These are phyloP conservation scores for Botia almorhae DNA, from an alignment of 2,797 vertebrate genomes.

Conservation along the genomic window DNA sequence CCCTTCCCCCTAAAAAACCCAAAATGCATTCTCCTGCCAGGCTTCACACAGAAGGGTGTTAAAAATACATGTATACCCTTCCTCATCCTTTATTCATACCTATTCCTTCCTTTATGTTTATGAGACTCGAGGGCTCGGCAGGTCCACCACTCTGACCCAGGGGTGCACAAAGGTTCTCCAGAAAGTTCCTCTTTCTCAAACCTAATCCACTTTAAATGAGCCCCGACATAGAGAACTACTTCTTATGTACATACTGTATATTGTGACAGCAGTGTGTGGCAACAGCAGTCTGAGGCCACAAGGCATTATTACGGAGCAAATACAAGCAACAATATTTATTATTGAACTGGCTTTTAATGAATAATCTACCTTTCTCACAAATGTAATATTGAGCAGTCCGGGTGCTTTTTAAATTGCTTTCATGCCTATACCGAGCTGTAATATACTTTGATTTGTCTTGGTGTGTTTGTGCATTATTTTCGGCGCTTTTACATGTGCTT, in stretches of 20 bases:
- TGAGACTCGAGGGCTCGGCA: slow-evolving; percentile 73
- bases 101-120: slow-evolving; percentile 82
- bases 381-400: not conserved
- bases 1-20: slow-evolving; percentile 54
- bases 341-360: not conserved
- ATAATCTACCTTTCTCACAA: not conserved
- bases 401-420: not conserved
- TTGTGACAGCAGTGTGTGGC: slow-evolving; percentile 41
- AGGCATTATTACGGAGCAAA: not conserved
- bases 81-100: slow-evolving; percentile 84
- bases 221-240: slow-evolving; percentile 59
- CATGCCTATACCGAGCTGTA: not conserved
- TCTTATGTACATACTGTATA: slow-evolving; percentile 61
- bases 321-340: slow-evolving; percentile 8
- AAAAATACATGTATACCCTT: slow-evolving; percentile 84
- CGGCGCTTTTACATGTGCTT: not conserved
- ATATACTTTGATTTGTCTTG: not conserved
- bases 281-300: not conserved
- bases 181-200: slow-evolving; percentile 77
- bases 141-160: slow-evolving; percentile 74
- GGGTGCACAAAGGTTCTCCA: slow-evolving; percentile 69
- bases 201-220: slow-evolving; percentile 74
- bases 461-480: not conserved
- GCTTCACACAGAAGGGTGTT: slow-evolving; percentile 79
- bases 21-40: slow-evolving; percentile 72